Base-by-base conservation (phyloP, 2,113 vertebrate genomes). In the Labeo catla region DNA sequence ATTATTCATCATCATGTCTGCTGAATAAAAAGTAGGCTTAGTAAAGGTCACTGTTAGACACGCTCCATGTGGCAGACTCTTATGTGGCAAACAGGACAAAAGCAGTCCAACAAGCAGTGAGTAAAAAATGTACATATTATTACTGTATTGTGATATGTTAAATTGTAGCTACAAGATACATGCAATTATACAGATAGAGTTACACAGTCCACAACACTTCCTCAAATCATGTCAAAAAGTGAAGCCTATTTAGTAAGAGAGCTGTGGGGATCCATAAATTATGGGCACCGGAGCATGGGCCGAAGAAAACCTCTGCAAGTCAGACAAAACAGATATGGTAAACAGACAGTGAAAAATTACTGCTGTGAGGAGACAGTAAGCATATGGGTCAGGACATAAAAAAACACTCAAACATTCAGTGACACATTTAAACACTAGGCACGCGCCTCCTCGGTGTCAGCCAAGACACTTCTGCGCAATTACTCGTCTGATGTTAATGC, bases 341-440 rank as follows among this genome's bases (percentile, higher is more conserved):
- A 76, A 76, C 54, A 45, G 36, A 61, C 8, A 47, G 54, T n/a
- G 16, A 6, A 61, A 80, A 61, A 43, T 23, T 28, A 36, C 19
- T 36, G 59, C 8, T 43, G 45, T 47, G 36, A 45, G 80, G 66
- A 81, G 57, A 81, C 23, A 57, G 81, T 47, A 34, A 85, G 23
- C 82, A 61, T 77, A 52, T 54, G 86, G 70, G 63, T 78, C 70
- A 70, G 83, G 65, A 77, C 36, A 86, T 36, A 15, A 81, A 43
- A 76, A 81, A 86, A 84, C 47, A 57, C 36, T 84, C 84, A 9
- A 74, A 84, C 81, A 89, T 63, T 36, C 70, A 84, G 88, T 21
- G 61, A 70, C 61, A 72, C 28, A 85, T 87, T 87, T 49, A 86
- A 76, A 88, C 76, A 84, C 65, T 59, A 88, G 80, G 15, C 68